Evolutionary conservation across 1,140 invertebrate genomes (phyloP).

Genomic region (Cecropterus lyciades): DNA sequence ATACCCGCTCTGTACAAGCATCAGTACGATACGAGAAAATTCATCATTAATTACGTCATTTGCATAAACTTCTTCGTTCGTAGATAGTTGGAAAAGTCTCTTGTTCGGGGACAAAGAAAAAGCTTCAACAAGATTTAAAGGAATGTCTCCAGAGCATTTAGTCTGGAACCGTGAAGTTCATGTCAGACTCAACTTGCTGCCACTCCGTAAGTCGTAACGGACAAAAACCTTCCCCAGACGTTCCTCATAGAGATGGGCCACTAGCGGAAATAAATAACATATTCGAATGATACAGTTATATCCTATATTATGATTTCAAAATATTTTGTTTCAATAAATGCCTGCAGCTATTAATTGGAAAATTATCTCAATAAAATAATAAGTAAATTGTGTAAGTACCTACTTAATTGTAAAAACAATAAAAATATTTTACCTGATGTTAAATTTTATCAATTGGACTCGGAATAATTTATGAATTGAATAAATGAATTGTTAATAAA

Average conservation of each 20-base stretch:
- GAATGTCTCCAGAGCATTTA: conserved; percentile 60
- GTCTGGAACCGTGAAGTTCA: conserved; percentile 44
- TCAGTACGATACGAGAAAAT: conserved; percentile 8
- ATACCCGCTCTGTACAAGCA: background rate
- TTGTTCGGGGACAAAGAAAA: conserved; percentile 50
- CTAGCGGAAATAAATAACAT: conserved; percentile 5
- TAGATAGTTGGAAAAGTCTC: conserved; percentile 31
- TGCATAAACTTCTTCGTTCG: conserved; percentile 42
- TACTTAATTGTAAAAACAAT: too few species aligned
- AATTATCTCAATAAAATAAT: too few species aligned
- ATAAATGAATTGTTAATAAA: too few species aligned
- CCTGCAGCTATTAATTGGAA: too few species aligned
- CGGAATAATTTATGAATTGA: too few species aligned
- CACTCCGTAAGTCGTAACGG: conserved; percentile 33
- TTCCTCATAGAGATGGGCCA: conserved; percentile 20
- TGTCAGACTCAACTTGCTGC: conserved; percentile 39
- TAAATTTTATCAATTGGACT: too few species aligned
- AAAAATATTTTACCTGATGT: too few species aligned
- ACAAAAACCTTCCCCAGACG: conserved; percentile 40
- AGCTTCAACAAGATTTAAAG: conserved; percentile 54
- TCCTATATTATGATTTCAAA: too few species aligned
- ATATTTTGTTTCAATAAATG: too few species aligned
- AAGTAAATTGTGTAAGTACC: too few species aligned
- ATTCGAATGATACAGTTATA: background rate
- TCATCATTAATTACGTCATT: conserved; percentile 51